Evolutionary conservation across 2,113 vertebrate species (phyloP).

Genomic region (Mormyrus lacerda): DNA sequence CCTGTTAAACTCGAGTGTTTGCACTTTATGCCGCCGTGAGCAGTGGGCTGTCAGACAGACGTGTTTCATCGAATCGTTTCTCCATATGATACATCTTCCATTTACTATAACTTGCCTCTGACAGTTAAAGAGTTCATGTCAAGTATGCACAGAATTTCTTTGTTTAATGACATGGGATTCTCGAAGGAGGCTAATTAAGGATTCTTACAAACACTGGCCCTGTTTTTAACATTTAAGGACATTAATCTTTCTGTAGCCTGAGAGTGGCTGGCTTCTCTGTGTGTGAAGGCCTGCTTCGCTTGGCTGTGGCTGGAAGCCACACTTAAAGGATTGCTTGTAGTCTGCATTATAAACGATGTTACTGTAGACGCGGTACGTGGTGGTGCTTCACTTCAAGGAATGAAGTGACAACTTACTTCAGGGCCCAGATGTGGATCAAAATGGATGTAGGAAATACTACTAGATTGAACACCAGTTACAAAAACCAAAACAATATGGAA

Average conservation of each 20-base stretch:
- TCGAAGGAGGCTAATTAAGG: not conserved
- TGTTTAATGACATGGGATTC: not conserved
- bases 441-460: not conserved
- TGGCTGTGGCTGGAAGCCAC: slow-evolving; percentile 55
- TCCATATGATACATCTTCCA: not conserved
- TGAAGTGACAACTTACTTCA: not conserved
- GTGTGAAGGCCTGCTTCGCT: not conserved
- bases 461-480: not conserved
- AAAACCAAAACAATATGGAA: not conserved
- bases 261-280: not conserved
- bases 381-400: not conserved
- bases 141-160: not conserved
- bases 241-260: not conserved
- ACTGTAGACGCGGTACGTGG: not conserved
- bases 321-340: not conserved
- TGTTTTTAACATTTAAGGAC: not conserved
- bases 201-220: not conserved
- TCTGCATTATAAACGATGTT: not conserved
- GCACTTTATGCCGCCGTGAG: not conserved
- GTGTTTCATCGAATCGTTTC: not conserved
- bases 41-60: not conserved
- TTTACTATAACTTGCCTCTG: not conserved
- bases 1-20: not conserved
- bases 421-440: not conserved
- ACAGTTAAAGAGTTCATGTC: not conserved